Conservation (phyloP, 2,113 vertebrate species). For the Mormyrus iriodes region DNA sequence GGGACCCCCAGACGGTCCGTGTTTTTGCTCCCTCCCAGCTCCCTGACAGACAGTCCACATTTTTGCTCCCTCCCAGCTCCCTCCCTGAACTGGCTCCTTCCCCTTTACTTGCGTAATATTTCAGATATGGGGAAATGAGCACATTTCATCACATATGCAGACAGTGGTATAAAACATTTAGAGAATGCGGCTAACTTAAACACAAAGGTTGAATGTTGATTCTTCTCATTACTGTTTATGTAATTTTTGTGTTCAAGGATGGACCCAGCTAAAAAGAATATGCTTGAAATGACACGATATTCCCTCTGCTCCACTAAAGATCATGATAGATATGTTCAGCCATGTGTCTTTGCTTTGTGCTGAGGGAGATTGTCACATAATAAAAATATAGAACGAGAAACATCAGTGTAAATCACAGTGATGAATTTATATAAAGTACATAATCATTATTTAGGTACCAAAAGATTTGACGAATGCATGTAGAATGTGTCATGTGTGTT, state of each 20-base stretch:
- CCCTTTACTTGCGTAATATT: not conserved
- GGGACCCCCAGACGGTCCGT: not conserved
- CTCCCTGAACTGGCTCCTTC: not conserved
- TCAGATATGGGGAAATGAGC: not conserved
- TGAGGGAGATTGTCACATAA: too few species aligned
- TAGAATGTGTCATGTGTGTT: not conserved
- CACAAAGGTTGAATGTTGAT: not conserved
- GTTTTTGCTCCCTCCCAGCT: not conserved
- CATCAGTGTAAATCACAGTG: too few species aligned
- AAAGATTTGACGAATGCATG: not conserved
- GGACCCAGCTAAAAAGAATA: not conserved
- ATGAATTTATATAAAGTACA: not conserved
- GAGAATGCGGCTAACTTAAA: not conserved
- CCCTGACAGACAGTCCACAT: not conserved
- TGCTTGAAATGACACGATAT: not conserved
- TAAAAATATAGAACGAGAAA: too few species aligned
- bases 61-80: not conserved
- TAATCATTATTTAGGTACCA: not conserved
- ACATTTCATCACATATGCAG: not conserved
- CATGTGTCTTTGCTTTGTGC: not conserved
- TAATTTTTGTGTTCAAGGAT: not conserved
- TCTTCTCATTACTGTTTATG: not conserved
- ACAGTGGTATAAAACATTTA: not conserved
- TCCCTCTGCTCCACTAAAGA: not conserved
- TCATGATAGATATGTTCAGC: not conserved